A percentile compares a stretch with the other conserved stretches of the same genome.
These are phyloP conservation scores for Ceratina japonica DNA, from an alignment of 1,140 invertebrate genomes.

Conservation along the genomic window DNA sequence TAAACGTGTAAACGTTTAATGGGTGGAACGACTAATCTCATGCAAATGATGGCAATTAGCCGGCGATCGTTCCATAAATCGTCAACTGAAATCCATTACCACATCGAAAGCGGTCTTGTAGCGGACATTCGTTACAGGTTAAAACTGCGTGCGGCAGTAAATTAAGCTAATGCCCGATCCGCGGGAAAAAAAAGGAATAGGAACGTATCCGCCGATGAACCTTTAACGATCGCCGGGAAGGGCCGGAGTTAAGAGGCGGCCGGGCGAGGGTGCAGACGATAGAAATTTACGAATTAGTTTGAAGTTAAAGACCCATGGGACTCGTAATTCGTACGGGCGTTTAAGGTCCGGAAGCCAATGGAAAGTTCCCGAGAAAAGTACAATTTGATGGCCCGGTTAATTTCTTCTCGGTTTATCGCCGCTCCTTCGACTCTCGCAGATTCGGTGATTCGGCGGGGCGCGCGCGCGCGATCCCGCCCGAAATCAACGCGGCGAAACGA, in stretches of 20 bases:
- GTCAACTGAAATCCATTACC: conserved; percentile 4
- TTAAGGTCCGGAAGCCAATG: conserved; percentile 61
- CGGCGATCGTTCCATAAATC: neutral
- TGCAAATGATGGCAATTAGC: conserved; percentile 6
- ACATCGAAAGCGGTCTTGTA: neutral
- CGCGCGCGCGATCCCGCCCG: no score
- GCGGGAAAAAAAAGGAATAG: neutral
- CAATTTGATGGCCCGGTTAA: conserved; percentile 65
- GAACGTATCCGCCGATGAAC: neutral
- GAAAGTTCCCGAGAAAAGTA: conserved; percentile 59
- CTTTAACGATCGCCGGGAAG: neutral
- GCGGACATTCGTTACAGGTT: conserved; percentile 12
- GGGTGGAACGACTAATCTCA: neutral
- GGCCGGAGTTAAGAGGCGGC: no score
- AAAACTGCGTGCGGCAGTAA: conserved; percentile 7
- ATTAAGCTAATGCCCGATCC: conserved; percentile 18
- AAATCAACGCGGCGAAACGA: neutral
- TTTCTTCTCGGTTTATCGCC: conserved; percentile 58
- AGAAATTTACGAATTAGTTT: conserved; percentile 55
- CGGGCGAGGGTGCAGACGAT: conserved; percentile 9
- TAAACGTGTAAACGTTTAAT: neutral
- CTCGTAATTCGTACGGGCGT: conserved; percentile 53
- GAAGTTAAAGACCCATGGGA: conserved; percentile 45
- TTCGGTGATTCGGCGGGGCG: conserved; percentile 25
- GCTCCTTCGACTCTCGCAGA: conserved; percentile 43